phyloP scores from a whole-genome alignment of 2,888 invertebrate species.

The Melanostoma mellinum region DNA sequence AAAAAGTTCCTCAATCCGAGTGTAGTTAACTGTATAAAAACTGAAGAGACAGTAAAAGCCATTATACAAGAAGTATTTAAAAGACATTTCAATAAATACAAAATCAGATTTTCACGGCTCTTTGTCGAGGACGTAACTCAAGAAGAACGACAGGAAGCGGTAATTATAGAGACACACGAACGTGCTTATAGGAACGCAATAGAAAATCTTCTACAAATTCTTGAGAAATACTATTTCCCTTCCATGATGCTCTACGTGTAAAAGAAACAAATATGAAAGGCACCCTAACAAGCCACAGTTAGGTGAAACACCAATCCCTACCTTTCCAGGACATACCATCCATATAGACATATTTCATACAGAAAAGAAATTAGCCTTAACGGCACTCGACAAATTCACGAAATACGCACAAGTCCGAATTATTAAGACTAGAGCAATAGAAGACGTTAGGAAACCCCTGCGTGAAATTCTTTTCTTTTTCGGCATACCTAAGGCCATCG shows the following conservation, averaged over 20 bases:
- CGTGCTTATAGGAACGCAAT: conserved; percentile 3
- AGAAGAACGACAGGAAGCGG: not conserved
- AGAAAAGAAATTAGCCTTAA: conserved; percentile 25
- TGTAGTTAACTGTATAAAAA: conserved; percentile 11
- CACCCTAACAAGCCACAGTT: conserved; percentile 41
- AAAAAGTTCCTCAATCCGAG: conserved; percentile 9
- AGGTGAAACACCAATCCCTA: conserved; percentile 41
- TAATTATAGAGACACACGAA: conserved; percentile 15
- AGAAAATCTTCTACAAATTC: conserved; percentile 18
- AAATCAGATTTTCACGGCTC: conserved; percentile 1
- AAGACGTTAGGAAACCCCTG: conserved; percentile 28
- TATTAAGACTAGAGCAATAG: conserved; percentile 32
- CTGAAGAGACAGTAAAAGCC: not conserved
- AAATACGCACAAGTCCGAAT: conserved; percentile 30
- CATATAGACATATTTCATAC: conserved; percentile 38
- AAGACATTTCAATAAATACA: not conserved
- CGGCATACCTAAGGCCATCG: conserved; percentile 10
- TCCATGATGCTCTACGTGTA: conserved; percentile 17
- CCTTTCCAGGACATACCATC: conserved; percentile 45
- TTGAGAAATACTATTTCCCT: conserved; percentile 43
- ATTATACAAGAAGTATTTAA: conserved; percentile 2
- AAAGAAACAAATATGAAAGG: conserved; percentile 32
- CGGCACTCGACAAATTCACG: conserved; percentile 37
- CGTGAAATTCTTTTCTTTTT: conserved; percentile 24
- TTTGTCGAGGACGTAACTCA: conserved; percentile 4